Evolutionary conservation across 2,113 vertebrate species (phyloP), one percentile per base, ranked within the genome.

Genomic region (Onychostruthus taczanowskii): DNA sequence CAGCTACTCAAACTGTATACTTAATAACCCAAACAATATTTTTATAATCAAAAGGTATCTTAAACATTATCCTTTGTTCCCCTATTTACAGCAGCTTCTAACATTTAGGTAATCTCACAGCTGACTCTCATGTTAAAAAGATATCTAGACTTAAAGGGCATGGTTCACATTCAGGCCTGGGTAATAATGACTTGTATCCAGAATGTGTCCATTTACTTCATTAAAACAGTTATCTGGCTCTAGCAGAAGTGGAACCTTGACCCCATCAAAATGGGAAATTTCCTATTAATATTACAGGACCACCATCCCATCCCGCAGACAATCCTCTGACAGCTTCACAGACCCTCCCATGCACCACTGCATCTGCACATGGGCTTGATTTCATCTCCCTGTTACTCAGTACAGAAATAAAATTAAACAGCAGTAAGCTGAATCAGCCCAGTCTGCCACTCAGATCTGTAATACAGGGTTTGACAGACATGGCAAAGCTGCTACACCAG

Each of bases 271-370:
- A 52, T 6, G 16, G 35, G 23, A 66, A 43, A 31, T 46, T 79
- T 87, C 20, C 62, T 55, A 13, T 43, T 56, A 86, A 19, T 44
- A 93, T 23, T 58, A 61, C 41, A 37, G 17, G 23, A 44, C 11
- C 41, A 73, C 49, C n/a, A 58, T 47, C 64, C 58, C 30, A 63
- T 28, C 31, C 70, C 50, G 43, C 1, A 82, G 46, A 68, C 6
- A 26, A 64, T 46, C 20, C 69, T 90, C 11, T 64, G 53, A 72
- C 31, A 62, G 13, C 26, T 82, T 43, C 70, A 84, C 13, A 41
- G 24, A 31, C 35, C 10, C 31, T 70, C 46, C 43, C 0, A 0
- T 26, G n/a, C 5, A 79, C 13, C 17, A 31, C 9, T 3, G 14
- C 19, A 55, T 33, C 41, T 46, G 58, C 43, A 91, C 17, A 41